Base-by-base conservation (phyloP, 2,888 invertebrate species). In the Busseola fusca region DNA sequence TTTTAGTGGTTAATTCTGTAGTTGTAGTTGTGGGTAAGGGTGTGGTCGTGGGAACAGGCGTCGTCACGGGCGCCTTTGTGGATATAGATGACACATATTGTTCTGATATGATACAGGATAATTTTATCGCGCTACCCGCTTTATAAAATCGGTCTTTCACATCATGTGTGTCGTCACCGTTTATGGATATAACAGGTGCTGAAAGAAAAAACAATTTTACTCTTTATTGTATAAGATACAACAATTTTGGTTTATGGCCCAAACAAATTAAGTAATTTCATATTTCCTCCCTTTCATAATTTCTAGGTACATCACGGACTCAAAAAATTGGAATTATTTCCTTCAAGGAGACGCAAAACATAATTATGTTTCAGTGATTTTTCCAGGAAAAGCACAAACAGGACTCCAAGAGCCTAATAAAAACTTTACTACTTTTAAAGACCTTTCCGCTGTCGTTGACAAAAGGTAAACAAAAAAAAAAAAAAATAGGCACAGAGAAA, bases 91-190 rank as follows among this genome's bases (percentile, higher is more conserved):
- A 82, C 59, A 92, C 85, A 74, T 91, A 95, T 72, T 94, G 93
- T 68, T 95, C 95, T 87, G 95, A 94, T 93, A 95, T 94, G 88
- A 93, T 91, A 86, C 97, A 97, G 48, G 97, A 96, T 78, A 97
- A 94, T 91, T 97, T 97, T 84, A 97, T 97, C 70, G 97, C 96
- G 90, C 97, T 97, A 83, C 97, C 97, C 45, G 97, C 96, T 93
- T 97, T 97, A 91, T 97, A 97, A 91, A 97, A 97, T 86, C 97
- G 96, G 91, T 97, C 97, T 85, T 96, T 96, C 67, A 97, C 96
- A 89, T 97, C 97, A 86, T 97, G 96, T 68, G 97, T 97, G 85
- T 97, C 96, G 85, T 97, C 97, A 85, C 97, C 97, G 67, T 97
- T 96, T 88, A 97, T 97, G 83, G 96, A 96, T 80, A 97, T 95